Conservation (phyloP, 2,888 invertebrate species). For the Scaptomyza cyrtandrae region DNA sequence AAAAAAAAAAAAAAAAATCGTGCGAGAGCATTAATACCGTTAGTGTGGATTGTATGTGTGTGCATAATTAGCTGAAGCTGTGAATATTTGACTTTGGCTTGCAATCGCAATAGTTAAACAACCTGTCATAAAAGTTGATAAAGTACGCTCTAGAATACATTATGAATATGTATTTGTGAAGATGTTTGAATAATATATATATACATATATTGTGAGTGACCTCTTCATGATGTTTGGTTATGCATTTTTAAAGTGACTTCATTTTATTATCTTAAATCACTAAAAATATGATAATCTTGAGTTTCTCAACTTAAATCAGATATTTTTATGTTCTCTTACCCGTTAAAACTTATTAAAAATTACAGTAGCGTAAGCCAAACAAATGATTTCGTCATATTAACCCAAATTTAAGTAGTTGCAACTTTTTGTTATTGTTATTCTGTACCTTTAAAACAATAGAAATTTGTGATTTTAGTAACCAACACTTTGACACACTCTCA, state of each 20-base stretch:
- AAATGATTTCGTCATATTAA: not conserved
- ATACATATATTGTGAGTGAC: no score
- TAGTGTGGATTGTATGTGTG: constrained; percentile 12
- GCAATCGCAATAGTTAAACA: constrained; percentile 22
- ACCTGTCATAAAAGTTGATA: constrained; percentile 33
- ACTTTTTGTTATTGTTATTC: not conserved
- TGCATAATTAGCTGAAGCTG: constrained; percentile 46
- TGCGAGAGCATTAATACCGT: constrained; percentile 25
- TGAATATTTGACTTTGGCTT: constrained; percentile 40
- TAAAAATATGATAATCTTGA: no score
- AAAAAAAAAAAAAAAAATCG: no score
- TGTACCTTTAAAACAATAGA: constrained; percentile 25
- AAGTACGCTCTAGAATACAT: constrained; percentile 21
- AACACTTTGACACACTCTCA: not conserved
- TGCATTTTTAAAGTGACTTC: no score
- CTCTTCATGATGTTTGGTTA: no score
- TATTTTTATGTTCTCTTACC: no score
- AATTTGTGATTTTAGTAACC: not conserved
- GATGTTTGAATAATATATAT: not conserved
- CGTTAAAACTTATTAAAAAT: no score
- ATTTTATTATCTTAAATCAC: no score
- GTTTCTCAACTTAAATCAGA: no score
- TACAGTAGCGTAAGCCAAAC: no score
- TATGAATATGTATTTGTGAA: constrained; percentile 23
- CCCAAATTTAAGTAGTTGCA: constrained; percentile 5